These are phyloP conservation scores for Petrocephalus microphthalmus DNA, from an alignment of 2,113 vertebrate genomes.

Conservation along the genomic window DNA sequence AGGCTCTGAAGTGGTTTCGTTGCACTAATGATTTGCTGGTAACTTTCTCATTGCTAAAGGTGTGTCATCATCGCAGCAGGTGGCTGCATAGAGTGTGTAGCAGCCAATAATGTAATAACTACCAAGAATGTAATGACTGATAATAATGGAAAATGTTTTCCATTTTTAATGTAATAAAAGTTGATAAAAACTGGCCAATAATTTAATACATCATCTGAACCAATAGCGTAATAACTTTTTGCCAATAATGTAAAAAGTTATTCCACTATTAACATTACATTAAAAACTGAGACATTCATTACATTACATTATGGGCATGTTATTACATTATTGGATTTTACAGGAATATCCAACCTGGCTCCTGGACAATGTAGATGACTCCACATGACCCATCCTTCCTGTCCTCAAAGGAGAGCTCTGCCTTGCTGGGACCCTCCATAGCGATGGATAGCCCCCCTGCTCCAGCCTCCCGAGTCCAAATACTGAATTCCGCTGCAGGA, in stretches of 20 bases:
- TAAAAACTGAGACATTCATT: neutral
- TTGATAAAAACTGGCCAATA: neutral
- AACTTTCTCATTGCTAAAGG: neutral
- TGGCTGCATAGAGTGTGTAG: neutral
- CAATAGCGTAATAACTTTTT: neutral
- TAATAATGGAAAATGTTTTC: neutral
- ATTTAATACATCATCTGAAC: neutral
- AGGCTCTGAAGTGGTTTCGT: neutral
- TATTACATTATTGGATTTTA: neutral
- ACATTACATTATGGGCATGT: neutral
- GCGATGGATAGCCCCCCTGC: slow-evolving; percentile 88
- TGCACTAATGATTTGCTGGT: neutral
- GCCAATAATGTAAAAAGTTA: neutral
- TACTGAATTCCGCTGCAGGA: slow-evolving; percentile 78
- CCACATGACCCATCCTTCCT: slow-evolving; percentile 87
- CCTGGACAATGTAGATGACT: slow-evolving; percentile 82
- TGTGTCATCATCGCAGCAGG: neutral
- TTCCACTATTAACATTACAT: neutral
- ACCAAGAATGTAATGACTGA: neutral
- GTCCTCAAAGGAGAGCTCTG: slow-evolving; percentile 86
- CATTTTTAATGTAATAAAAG: neutral
- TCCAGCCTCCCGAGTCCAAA: slow-evolving; percentile 88
- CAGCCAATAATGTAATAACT: neutral
- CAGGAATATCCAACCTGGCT: slow-evolving; percentile 64
- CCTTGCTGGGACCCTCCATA: slow-evolving; percentile 86